Evolutionary conservation across 2,797 vertebrate genomes (phyloP).

Genomic region (Enteromius unitaeniatus): DNA sequence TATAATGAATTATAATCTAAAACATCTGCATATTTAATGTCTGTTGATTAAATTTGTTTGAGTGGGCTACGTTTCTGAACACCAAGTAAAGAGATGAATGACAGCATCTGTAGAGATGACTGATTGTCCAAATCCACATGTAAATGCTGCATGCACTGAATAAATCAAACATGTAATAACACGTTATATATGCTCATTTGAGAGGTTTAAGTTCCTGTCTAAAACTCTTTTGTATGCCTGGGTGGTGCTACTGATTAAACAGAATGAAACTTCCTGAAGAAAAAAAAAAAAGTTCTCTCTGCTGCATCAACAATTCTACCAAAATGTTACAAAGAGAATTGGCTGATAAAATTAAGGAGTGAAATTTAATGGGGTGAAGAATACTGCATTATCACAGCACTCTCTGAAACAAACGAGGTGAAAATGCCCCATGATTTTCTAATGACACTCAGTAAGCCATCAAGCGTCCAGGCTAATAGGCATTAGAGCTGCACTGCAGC

Average conservation of each 20-base stretch:
- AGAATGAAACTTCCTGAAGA: not conserved
- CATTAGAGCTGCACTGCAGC: conserved; percentile 22
- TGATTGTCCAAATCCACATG: not conserved
- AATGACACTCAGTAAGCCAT: conserved; percentile 38
- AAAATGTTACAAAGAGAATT: not conserved
- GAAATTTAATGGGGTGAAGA: conserved; percentile 37
- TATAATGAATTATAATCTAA: not conserved
- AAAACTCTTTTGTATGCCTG: not conserved
- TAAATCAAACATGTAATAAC: not conserved
- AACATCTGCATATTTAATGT: not conserved
- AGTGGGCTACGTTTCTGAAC: not conserved
- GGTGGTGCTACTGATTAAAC: not conserved
- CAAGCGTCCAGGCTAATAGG: conserved; percentile 17
- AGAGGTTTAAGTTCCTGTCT: not conserved
- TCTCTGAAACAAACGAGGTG: not conserved
- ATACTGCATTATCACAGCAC: conserved; percentile 14
- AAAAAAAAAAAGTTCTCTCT: not conserved
- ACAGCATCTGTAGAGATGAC: conserved; percentile 7
- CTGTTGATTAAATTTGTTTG: not conserved
- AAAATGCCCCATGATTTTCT: conserved; percentile 40
- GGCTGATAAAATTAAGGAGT: conserved; percentile 7
- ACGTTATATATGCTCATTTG: not conserved
- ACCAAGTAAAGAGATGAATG: not conserved
- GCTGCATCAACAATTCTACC: not conserved
- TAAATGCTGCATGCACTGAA: not conserved